A percentile compares a stretch with the other conserved stretches of the same genome.
Evolutionary conservation across 2,113 vertebrate species (phyloP).

Genomic region (Lophura nycthemera): DNA sequence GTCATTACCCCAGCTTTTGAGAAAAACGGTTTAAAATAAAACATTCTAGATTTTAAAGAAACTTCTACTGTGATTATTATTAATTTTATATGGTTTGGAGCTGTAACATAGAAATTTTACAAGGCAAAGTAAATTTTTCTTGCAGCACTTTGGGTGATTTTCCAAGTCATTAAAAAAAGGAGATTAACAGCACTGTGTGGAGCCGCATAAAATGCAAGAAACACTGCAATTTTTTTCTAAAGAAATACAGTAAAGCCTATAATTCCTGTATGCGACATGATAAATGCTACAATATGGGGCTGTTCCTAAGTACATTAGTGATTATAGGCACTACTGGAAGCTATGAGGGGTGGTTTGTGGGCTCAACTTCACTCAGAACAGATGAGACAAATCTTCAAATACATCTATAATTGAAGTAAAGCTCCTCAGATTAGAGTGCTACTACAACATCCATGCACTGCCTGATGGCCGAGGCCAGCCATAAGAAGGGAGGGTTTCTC

Average conservation of each 20-base stretch:
- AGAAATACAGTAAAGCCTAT: background rate
- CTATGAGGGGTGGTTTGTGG: background rate
- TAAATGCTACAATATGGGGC: background rate
- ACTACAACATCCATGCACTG: background rate
- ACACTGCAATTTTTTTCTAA: conserved; percentile 26
- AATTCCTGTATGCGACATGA: background rate
- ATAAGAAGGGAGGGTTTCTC: background rate
- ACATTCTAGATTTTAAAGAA: background rate
- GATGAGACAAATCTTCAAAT: background rate
- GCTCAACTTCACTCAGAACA: background rate
- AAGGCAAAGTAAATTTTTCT: conserved; percentile 43
- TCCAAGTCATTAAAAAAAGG: conserved; percentile 37
- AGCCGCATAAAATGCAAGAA: conserved; percentile 33
- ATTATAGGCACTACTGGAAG: background rate
- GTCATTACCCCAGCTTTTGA: background rate
- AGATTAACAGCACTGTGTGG: conserved; percentile 48
- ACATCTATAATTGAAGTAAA: conserved; percentile 13
- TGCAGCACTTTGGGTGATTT: conserved; percentile 42
- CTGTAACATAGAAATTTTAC: conserved; percentile 27
- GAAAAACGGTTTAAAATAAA: background rate
- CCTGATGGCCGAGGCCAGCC: background rate
- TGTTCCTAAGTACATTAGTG: background rate
- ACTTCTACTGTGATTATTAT: conserved; percentile 1
- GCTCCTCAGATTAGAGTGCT: background rate
- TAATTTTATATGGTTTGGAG: conserved; percentile 7